Evolutionary conservation across 2,113 vertebrate genomes (phyloP), one percentile per base, ranked within the genome.

Genomic region (Xiphophorus maculatus): DNA sequence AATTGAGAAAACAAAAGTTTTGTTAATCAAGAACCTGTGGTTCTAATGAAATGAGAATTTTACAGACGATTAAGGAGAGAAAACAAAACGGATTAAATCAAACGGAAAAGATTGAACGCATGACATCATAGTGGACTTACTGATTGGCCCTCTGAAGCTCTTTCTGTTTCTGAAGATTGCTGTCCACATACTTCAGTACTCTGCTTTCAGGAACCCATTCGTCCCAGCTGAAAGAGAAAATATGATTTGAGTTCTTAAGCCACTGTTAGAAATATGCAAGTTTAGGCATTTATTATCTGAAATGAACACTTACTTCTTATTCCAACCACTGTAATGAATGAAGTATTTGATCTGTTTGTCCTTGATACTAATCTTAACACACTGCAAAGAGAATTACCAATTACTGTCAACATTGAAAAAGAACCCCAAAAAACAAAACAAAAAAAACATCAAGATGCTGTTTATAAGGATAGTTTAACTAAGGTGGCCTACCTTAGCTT

Each of bases 321-420:
- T 99, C 98, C 98, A 99, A 60, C 98, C 98, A 85, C 97, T 99
- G 94, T 99, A 99, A 96, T 99, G 98, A 96, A 99, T 99, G 33
- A 99, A 99, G 93, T 99, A 99, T 89, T 98, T 99, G 92, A 99
- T 98, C 94, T 99, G 98, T 91, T 99, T 99, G 90, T 99, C 98
- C 95, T 99, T 99, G 94, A 99, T 97, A 92, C 96, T 97, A 93
- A 97, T 97, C 89, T 98, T 99, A 86, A 99, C 98, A 94, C 98
- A 99, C 97, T 99, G 94, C 12, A 95, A 95, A 90, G 69, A 85
- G 19, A 93, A 25, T 84, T 19, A 91, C 0, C 8, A 51, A 58
- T 74, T 32, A 67, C 0, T 37, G 51, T 76, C 5, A 73, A 12
- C 37, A 0, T 5, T 62, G 44, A 3, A 42, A 40, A 0, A 40